phyloP scores from a whole-genome alignment of 2,113 vertebrate genomes.

The Rattus rattus region DNA sequence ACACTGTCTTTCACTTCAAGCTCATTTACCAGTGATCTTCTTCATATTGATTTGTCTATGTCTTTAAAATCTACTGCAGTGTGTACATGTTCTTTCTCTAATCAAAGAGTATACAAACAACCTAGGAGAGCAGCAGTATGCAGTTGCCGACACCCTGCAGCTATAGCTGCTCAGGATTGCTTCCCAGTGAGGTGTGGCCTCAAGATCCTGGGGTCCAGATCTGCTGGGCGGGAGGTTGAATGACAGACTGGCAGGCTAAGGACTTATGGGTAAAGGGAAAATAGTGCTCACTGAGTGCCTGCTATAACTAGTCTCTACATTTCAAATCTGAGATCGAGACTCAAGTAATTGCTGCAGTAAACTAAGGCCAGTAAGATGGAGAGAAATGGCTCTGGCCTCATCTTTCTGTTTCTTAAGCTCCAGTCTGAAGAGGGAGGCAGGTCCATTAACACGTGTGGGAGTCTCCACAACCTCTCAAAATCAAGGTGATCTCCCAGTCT shows the following conservation, averaged over 20 bases:
- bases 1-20: neutral
- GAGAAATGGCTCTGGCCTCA: neutral
- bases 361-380: neutral
- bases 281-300: neutral
- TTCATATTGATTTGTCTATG: neutral
- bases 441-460: too few species aligned
- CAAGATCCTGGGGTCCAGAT: accelerated
- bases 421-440: neutral
- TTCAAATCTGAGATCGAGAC: neutral
- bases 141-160: too few species aligned
- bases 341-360: neutral
- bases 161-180: neutral
- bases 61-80: neutral
- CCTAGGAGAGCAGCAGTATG: neutral
- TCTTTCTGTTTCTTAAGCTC: neutral
- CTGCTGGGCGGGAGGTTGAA: neutral
- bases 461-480: neutral
- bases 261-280: neutral
- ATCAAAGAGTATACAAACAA: neutral
- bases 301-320: accelerated
- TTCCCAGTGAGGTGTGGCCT: accelerated
- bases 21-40: neutral
- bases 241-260: neutral
- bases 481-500: neutral
- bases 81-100: neutral